These are phyloP conservation scores for Megaustenia siamemsis DNA, from an alignment of 2,888 invertebrate genomes.

Conservation along the genomic window DNA sequence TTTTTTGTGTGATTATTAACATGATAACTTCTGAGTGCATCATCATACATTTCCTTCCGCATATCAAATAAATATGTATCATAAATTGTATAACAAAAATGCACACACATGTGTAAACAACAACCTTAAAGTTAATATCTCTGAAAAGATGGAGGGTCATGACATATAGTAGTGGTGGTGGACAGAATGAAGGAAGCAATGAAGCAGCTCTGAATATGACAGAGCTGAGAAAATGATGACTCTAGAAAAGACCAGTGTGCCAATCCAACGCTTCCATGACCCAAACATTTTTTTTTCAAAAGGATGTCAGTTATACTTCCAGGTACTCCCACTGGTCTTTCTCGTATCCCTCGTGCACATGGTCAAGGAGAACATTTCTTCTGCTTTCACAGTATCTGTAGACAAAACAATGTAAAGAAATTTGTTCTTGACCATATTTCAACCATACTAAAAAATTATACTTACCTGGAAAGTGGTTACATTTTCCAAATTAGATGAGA, in stretches of 20 bases:
- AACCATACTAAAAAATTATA: no score
- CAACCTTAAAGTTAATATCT: not conserved
- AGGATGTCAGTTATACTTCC: slow-evolving; percentile 56
- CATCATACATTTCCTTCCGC: not conserved
- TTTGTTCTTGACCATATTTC: not conserved
- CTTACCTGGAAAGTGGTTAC: no score
- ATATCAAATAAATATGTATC: not conserved
- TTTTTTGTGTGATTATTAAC: not conserved
- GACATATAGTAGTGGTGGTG: not conserved
- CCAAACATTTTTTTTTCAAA: not conserved
- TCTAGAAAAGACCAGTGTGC: not conserved
- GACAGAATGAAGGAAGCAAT: not conserved
- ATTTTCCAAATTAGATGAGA: no score
- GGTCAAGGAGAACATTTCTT: slow-evolving; percentile 95
- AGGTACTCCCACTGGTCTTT: slow-evolving; percentile 95
- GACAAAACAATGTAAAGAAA: not conserved
- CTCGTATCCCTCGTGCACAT: slow-evolving; percentile 99
- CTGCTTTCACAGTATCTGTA: slow-evolving; percentile 97
- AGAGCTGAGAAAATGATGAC: not conserved
- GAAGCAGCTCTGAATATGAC: not conserved
- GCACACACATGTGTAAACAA: not conserved
- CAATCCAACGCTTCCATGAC: not conserved
- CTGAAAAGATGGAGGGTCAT: not conserved
- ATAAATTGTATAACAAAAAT: not conserved
- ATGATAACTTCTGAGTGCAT: not conserved